Base-by-base conservation (phyloP, 2,797 vertebrate species). In the Apodemus agrarius region DNA sequence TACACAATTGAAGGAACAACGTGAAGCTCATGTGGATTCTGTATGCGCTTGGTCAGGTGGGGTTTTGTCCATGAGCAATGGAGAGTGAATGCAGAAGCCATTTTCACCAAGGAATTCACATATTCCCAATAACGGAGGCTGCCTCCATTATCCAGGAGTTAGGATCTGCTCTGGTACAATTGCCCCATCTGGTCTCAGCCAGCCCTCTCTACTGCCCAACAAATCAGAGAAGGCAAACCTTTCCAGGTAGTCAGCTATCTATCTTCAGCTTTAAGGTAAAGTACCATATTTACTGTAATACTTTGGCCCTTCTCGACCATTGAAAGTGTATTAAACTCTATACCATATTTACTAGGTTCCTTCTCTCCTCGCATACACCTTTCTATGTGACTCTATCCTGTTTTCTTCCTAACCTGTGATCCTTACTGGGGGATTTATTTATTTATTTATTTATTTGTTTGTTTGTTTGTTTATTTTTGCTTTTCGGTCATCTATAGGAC, bases 321-420 rank as follows among this genome's bases (percentile, higher is more conserved):
- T 83, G 83, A 91, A 34, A 19, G 8, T 19, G 4, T 88, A 6
- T 61, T 13, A 65, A 80, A 87, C 29, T 17, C 31, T 37, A 61
- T 79, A 4, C 76, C 22, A 0, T 84, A 81, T 91, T 78, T 75
- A 65, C 59, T 26, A n/a, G 29, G 12, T 63, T 59, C 46, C 40
- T 75, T 5, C 40, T 29, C 40, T 46, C 13, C 22, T 57, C 24
- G 29, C 61, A n/a, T 63, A 85, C 19, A 24, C 63, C 63, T 43
- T 31, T 88, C 81, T 65, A 49, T 90, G 76, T 85, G 90, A 82
- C 63, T 37, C 59, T 76, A 93, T 72, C 46, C 79, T 29, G n/a
- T 85, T 86, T 93, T 34, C 80, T 75, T 89, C 22, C 21, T 59
- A 89, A 65, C 24, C 78, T 65, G 19, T 86, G 88, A 69, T 96